Conservation (phyloP, 2,113 vertebrate genomes). For the Forbesichthys papilliferus region DNA sequence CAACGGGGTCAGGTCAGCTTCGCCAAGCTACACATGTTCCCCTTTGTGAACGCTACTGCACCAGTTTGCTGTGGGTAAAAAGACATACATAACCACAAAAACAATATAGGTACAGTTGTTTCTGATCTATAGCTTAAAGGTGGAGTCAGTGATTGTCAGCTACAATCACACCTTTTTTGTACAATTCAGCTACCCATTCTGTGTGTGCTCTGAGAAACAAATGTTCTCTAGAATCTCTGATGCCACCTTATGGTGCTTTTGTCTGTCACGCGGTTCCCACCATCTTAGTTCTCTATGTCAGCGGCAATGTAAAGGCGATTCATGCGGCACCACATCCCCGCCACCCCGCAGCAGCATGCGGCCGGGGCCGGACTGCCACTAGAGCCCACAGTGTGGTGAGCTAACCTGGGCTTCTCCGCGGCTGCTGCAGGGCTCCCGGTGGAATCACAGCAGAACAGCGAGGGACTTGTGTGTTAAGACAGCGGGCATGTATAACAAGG, state of each 20-base stretch:
- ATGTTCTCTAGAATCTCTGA: too few species aligned
- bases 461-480: conserved; percentile 36
- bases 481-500: neutral
- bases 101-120: neutral
- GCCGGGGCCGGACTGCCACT: conserved; percentile 32
- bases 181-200: too few species aligned
- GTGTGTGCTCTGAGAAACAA: too few species aligned
- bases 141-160: too few species aligned
- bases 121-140: too few species aligned
- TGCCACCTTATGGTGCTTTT: too few species aligned
- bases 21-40: conserved; percentile 16
- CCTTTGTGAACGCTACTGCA: neutral
- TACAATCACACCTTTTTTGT: too few species aligned
- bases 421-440: conserved; percentile 40
- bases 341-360: conserved; percentile 30
- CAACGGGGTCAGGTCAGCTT: conserved; percentile 10
- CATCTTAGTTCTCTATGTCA: neutral
- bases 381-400: conserved; percentile 41
- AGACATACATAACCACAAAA: neutral
- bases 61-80: neutral
- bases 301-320: conserved; percentile 15
- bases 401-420: conserved; percentile 15
- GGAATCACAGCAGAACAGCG: conserved; percentile 28
- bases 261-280: neutral
- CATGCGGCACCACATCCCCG: too few species aligned